Evolutionary conservation across 2,888 invertebrate genomes (phyloP), one percentile per base, ranked within the genome.

Genomic region (Latrodectus hesperus): DNA sequence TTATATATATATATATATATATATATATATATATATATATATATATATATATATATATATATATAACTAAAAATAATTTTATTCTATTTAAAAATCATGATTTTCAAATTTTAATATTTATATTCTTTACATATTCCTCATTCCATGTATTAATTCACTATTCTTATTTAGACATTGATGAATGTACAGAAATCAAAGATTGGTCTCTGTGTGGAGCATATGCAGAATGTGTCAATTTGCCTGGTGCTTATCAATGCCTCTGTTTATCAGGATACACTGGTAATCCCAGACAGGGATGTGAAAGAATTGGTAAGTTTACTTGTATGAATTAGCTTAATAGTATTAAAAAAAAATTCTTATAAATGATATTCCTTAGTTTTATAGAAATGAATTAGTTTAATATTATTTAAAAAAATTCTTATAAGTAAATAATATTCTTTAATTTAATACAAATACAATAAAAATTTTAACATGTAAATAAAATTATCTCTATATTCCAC

Each of bases 171-270:
- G 97, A 97, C 92, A 94, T 96, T 78, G 95, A 97, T 91, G 97
- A 97, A 92, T 97, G 97, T 91, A 93, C 93, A 68, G 95, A 0
- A 97, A 98, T 92, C 97, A 98, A 92, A 96, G 96, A 92, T 97
- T 98, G 92, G 95, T 97, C 60, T 96, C 97, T 92, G 97, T 97
- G 3, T 96, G 96, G 92, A 97, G 97, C 91, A 94, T 97, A 51
- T 97, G 98, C 91, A 0, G 95, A 97, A 80, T 98, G 98, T 91
- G 95, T 96, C 92, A 98, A 98, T 92, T 94, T 96, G 89, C 96
- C 96, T 0, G 98, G 98, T 10, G 94, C 95, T 60, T 98, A 95
- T 91, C 94, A 95, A 60, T 98, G 98, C 91, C 96, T 97, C 38
- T 98, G 98, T 92, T 96, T 97, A 0, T 95, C 95, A 70, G 92